Evolutionary conservation across 2,888 invertebrate species (phyloP).

Genomic region (Hylaea fasciaria): DNA sequence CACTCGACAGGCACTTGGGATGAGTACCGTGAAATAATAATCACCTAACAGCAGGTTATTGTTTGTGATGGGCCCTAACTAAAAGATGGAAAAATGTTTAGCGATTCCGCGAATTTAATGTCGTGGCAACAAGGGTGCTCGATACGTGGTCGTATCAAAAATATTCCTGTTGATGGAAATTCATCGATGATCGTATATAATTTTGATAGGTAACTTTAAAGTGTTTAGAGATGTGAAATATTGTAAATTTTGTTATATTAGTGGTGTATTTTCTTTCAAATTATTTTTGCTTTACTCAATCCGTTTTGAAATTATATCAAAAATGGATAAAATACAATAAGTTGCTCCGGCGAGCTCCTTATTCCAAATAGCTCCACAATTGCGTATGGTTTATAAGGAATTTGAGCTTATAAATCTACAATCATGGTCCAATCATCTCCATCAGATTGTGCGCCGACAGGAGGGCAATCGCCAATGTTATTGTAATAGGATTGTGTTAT

Average conservation of each 20-base stretch:
- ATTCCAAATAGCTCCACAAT: constrained; percentile 19
- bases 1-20: constrained; percentile 36
- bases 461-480: constrained; percentile 34
- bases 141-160: too few relatives aligned
- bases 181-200: too few relatives aligned
- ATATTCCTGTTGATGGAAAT: too few relatives aligned
- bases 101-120: constrained; percentile 2
- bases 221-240: too few relatives aligned
- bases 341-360: constrained; percentile 10
- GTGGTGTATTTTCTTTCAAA: too few relatives aligned
- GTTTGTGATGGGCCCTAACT: constrained; percentile 42
- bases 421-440: constrained; percentile 32
- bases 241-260: too few relatives aligned
- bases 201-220: too few relatives aligned
- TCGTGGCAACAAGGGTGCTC: background rate
- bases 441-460: constrained; percentile 33
- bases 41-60: constrained; percentile 39
- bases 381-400: constrained; percentile 25
- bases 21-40: constrained; percentile 41
- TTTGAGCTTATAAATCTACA: constrained; percentile 32
- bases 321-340: background rate
- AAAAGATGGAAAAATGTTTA: constrained; percentile 21
- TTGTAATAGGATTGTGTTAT: constrained; percentile 36
- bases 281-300: background rate
- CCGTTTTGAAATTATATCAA: constrained; percentile 6